A percentile compares a stretch with the other conserved stretches of the same genome.
These are phyloP conservation scores for Caenorhabditis sp. DNA, from an alignment of 2,888 invertebrate species.

Conservation along the genomic window DNA sequence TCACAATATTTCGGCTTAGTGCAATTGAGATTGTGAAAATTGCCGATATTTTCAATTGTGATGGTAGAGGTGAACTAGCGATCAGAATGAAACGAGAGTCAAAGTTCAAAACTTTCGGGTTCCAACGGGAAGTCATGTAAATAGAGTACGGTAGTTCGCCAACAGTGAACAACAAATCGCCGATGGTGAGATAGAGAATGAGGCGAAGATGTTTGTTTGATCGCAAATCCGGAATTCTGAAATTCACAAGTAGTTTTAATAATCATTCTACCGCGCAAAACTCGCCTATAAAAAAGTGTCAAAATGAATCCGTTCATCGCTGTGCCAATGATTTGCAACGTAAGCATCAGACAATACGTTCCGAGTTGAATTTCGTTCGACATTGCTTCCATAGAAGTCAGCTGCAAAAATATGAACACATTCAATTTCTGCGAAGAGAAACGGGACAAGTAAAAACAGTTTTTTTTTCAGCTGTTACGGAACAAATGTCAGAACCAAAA, in stretches of 20 bases:
- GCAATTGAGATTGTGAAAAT: constrained; percentile 24
- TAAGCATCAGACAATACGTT: constrained; percentile 18
- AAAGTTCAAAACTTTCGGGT: constrained; percentile 19
- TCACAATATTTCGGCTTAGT: constrained; percentile 21
- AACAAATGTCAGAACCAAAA: too few relatives aligned
- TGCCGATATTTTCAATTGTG: constrained; percentile 26
- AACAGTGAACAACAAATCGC: constrained; percentile 20
- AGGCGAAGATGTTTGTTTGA: constrained; percentile 21
- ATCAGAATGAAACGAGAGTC: constrained; percentile 22
- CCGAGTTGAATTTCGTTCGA: constrained; percentile 31
- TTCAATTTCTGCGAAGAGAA: too few relatives aligned
- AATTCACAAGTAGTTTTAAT: neutral
- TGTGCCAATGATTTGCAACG: constrained; percentile 15
- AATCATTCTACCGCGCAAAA: too few relatives aligned
- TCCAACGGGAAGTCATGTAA: constrained; percentile 31
- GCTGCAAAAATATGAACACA: too few relatives aligned
- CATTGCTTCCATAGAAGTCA: neutral
- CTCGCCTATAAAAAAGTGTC: constrained; percentile 18
- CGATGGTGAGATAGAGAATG: constrained; percentile 15
- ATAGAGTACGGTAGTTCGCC: constrained; percentile 21
- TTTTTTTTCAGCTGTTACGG: too few relatives aligned
- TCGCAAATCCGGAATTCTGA: constrained; percentile 17
- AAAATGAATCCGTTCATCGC: constrained; percentile 20
- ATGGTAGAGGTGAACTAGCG: constrained; percentile 20
- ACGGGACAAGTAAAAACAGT: too few relatives aligned